phyloP scores from a whole-genome alignment of 2,888 invertebrate genomes.

The Drosophila nr. fundita region DNA sequence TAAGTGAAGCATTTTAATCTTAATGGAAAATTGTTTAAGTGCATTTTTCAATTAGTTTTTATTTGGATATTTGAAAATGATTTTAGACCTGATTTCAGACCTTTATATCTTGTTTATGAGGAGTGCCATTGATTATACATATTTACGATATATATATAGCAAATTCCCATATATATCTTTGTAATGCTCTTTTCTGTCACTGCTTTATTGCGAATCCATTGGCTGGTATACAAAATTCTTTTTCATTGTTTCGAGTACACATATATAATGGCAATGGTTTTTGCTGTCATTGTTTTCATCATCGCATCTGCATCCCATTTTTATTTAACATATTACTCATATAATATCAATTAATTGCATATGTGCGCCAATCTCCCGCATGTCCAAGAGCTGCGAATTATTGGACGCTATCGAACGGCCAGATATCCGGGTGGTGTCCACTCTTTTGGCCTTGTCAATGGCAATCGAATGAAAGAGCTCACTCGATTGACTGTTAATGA shows the following conservation, averaged over 20 bases:
- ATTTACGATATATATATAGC: not conserved
- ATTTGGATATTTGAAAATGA: not conserved
- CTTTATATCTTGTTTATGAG: too few species aligned
- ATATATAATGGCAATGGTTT: slow-evolving; percentile 60
- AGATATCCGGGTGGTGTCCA: slow-evolving; percentile 42
- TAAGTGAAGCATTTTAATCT: not conserved
- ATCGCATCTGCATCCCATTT: slow-evolving; percentile 56
- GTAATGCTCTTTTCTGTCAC: not conserved
- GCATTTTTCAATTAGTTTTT: fast-evolving
- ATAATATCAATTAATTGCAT: slow-evolving; percentile 79
- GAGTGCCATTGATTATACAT: not conserved
- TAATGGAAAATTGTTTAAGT: not conserved
- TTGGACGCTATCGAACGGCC: slow-evolving; percentile 50
- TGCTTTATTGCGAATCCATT: slow-evolving; percentile 58
- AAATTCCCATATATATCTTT: not conserved
- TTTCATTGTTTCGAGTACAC: slow-evolving; percentile 41
- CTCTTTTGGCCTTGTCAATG: slow-evolving; percentile 57
- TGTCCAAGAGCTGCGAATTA: slow-evolving; percentile 60
- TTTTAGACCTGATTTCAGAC: not conserved
- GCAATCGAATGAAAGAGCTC: slow-evolving; percentile 55
- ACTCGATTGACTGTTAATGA: slow-evolving; percentile 59
- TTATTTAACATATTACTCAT: slow-evolving; percentile 76
- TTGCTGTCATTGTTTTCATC: slow-evolving; percentile 41
- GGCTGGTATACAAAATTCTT: slow-evolving; percentile 15
- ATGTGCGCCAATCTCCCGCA: slow-evolving; percentile 46